These are phyloP conservation scores for Porites rus DNA, from an alignment of 92 coral and sea anemone genomes.

Conservation along the genomic window DNA sequence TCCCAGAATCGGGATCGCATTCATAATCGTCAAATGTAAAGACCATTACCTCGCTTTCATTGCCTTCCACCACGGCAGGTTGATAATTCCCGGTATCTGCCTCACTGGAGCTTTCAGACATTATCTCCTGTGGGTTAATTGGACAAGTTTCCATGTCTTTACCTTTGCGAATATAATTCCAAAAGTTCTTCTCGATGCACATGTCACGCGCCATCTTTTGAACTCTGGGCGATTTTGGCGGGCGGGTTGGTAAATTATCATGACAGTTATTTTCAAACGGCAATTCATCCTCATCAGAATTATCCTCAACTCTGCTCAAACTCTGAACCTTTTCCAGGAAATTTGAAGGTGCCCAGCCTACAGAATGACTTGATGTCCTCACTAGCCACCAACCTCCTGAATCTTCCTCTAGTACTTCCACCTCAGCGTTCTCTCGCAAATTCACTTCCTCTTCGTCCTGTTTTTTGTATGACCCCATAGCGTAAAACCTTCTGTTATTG, in stretches of 20 bases:
- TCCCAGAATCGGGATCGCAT: neutral
- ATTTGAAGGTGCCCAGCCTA: slow-evolving; percentile 99
- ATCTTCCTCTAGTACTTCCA: slow-evolving; percentile 81
- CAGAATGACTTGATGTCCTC: slow-evolving; percentile 74
- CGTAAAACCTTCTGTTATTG: slow-evolving; percentile 40
- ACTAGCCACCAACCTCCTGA: slow-evolving; percentile 98
- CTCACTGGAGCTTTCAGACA: neutral
- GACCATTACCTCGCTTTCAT: neutral
- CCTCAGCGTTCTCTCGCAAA: slow-evolving; percentile 77
- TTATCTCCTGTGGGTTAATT: neutral
- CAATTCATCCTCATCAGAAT: neutral
- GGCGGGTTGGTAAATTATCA: slow-evolving; percentile 46
- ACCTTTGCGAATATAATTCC: slow-evolving; percentile 51
- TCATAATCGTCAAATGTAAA: slow-evolving; percentile 24
- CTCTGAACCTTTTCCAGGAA: slow-evolving; percentile 73
- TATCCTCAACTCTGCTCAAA: slow-evolving; percentile 15
- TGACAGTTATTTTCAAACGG: neutral
- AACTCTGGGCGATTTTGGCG: slow-evolving; percentile 62
- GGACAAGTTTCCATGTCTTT: slow-evolving; percentile 42
- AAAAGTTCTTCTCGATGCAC: slow-evolving; percentile 50
- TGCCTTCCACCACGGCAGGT: neutral
- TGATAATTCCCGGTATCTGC: neutral
- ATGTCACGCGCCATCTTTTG: slow-evolving; percentile 52
- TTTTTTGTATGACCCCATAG: slow-evolving; percentile 72
- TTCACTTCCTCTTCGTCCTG: slow-evolving; percentile 76